These are phyloP conservation scores for Drosophila erecta DNA, from an alignment of 1,140 invertebrate genomes.

Conservation along the genomic window DNA sequence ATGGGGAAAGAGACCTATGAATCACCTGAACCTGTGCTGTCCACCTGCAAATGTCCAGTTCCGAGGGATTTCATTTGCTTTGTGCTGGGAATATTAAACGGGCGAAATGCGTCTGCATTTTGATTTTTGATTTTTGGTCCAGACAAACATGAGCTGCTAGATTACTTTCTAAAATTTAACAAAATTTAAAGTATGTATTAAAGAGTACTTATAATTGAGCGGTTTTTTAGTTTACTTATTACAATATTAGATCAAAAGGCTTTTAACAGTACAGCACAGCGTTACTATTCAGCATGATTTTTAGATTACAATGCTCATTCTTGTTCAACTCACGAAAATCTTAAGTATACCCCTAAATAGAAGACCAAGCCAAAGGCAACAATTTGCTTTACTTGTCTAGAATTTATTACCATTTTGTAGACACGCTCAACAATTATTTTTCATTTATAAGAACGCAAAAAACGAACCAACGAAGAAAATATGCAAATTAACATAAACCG, in stretches of 20 bases:
- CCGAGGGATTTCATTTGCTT: constrained; percentile 39
- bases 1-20: constrained; percentile 47
- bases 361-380: constrained; percentile 26
- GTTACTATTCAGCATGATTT: background rate
- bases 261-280: too few relatives aligned
- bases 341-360: constrained; percentile 13
- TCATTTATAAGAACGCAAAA: constrained; percentile 53
- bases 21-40: constrained; percentile 58
- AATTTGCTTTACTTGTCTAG: constrained; percentile 58
- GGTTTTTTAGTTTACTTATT: too few relatives aligned
- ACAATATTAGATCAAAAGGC: too few relatives aligned
- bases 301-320: background rate
- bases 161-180: background rate
- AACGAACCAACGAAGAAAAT: constrained; percentile 38
- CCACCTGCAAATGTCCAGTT: constrained; percentile 49
- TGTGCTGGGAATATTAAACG: constrained; percentile 55
- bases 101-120: constrained; percentile 17
- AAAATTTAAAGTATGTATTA: background rate
- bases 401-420: constrained; percentile 63
- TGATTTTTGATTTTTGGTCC: constrained; percentile 27
- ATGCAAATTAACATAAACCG: constrained; percentile 67
- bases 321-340: constrained; percentile 4
- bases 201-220: too few relatives aligned
- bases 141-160: background rate
- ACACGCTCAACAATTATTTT: constrained; percentile 60